Base-by-base conservation (phyloP, 2,797 vertebrate species). In the Nothura maculosa region DNA sequence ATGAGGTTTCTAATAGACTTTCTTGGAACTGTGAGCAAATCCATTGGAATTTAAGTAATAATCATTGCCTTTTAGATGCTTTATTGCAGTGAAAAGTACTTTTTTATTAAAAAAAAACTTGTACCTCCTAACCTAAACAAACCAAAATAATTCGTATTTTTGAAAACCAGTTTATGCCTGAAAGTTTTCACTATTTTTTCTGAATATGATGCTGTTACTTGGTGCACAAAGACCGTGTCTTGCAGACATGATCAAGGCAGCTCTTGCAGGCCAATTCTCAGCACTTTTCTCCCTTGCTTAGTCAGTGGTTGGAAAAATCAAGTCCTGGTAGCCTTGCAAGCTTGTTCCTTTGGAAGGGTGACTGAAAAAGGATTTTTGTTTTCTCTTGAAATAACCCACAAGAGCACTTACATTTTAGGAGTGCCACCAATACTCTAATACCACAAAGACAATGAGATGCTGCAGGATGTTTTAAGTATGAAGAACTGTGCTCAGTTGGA, bases 21-120 rank as follows among this genome's bases (percentile, higher is more conserved):
- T 90, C 81, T 81, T 91, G 68, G 52, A 82, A 74, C n/a, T 80
- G 34, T 68, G 80, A 89, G 54, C 70, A 85, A 85, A 85, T 72
- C 36, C 7, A 42, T 94, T 78, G 73, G 38, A 69, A 72, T 93
- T 84, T 86, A 45, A 81, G 24, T 69, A 47, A n/a, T 84, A 62
- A 61, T 81, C 70, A 81, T 5, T 79, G 67, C 55, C 68, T 90
- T 89, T 90, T 57, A 18, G 28, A 22, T 70, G 55, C 25, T 45
- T 94, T 81, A 30, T 34, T 83, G 76, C 42, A 75, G 45, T 75
- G 54, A 81, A 96, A 87, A 72, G n/a, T 61, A 67, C 16, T 86
- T 88, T 83, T 84, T 73, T 69, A 17, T 54, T 73, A 22, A 79
- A 92, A 75, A 4, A 1, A 4, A 0, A 1, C 4, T 88, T 34